phyloP scores from a whole-genome alignment of 2,888 invertebrate species.

The Chaetogeoica ovagalla region DNA sequence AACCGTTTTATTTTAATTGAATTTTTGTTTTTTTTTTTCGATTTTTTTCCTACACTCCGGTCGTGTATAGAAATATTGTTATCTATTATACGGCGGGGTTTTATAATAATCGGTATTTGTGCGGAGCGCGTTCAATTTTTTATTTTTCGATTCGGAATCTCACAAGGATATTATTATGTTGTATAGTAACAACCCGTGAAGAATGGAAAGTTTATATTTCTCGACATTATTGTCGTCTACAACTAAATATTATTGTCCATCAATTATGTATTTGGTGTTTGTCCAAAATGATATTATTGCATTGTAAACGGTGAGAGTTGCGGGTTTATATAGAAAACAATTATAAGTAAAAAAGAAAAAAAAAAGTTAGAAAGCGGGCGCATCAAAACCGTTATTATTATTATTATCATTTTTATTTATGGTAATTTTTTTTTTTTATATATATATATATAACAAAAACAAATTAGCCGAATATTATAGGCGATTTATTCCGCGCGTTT shows the following conservation, averaged over 20 bases:
- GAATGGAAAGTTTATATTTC: constrained; percentile 34
- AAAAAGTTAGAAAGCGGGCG: constrained; percentile 27
- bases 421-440: neutral
- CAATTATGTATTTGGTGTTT: constrained; percentile 35
- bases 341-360: neutral
- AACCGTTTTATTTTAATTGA: neutral
- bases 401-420: neutral
- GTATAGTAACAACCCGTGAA: neutral
- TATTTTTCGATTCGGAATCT: constrained; percentile 8
- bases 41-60: neutral
- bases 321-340: constrained; percentile 2
- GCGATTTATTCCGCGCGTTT: constrained; percentile 5
- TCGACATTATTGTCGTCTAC: constrained; percentile 13
- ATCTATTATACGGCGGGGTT: neutral
- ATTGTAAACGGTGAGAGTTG: constrained; percentile 37
- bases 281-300: constrained; percentile 18
- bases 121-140: neutral
- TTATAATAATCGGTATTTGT: neutral
- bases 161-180: neutral
- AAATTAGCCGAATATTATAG: neutral
- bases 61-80: neutral
- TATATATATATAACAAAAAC: constrained; percentile 18
- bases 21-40: neutral
- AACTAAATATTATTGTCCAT: constrained; percentile 15
- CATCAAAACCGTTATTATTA: constrained; percentile 17